Base-by-base conservation (phyloP, 2,888 invertebrate genomes). In the Lepidochrysops patricia region DNA sequence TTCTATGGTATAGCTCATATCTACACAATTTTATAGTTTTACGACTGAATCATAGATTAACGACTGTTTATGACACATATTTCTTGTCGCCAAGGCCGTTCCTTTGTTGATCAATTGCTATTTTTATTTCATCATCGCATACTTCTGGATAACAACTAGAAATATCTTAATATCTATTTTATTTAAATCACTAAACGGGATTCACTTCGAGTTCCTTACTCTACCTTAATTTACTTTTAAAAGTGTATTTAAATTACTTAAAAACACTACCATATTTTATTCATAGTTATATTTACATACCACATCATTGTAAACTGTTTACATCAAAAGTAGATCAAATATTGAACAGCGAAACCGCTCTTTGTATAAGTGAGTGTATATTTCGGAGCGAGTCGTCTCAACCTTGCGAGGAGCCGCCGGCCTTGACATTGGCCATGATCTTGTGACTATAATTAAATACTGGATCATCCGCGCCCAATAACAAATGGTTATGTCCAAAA, bases 381-480 rank as follows among this genome's bases (percentile, higher is more conserved):
- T 43, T 43, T 43, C 43, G 43, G 19, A 43, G 43, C 19, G 43
- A 43, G 43, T 15, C 27, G 2, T 27, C 52, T 15, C 13, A 27
- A 27, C 52, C 52, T 13, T 26, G 27, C 27, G n/a, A 27, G 27
- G 26, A 52, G 26, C 26, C 52, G 52, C 26, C 52, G 52, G 52
- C 52, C 52, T 52, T 52, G 52, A 27, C 52, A 27, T 52, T 52
- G 52, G 52, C 52, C 52, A 26, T 52, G 52, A 52, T 27, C 52
- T 27, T 52, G 52, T 27, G 15, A 23, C 43, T 43, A 43, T 43
- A 15, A 43, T 43, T 43, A 19, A 43, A 23, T 19, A 43, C 43
- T 43, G 43, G 19, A 43, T 19, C 43, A 43, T 43, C 43, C 43
- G 0, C 43, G 19, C 43, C 19, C 19, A 43, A 43, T 43, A 43